phyloP scores from a whole-genome alignment of 1,140 invertebrate species.

The Chionoecetes opilio region DNA sequence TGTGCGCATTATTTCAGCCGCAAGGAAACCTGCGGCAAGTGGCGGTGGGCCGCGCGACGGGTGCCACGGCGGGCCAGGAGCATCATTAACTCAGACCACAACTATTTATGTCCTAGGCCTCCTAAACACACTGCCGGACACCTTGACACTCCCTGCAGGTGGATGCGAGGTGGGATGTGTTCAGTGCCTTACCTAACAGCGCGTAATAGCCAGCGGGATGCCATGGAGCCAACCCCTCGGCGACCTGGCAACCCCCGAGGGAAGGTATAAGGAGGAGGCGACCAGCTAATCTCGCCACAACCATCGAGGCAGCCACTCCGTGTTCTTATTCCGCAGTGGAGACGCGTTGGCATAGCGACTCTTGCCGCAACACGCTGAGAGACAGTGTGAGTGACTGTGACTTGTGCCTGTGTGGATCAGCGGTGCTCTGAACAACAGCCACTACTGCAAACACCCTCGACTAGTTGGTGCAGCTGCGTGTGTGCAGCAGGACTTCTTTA shows the following conservation, averaged over 20 bases:
- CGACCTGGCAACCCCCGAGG: constrained; percentile 36
- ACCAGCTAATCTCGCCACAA: constrained; percentile 14
- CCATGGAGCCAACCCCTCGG: background rate
- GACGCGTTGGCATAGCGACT: constrained; percentile 8
- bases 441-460: background rate
- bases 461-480: background rate
- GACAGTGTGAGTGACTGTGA: background rate
- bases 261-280: constrained; percentile 41
- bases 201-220: background rate
- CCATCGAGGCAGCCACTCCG: constrained; percentile 27
- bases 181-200: too few species aligned
- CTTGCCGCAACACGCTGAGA: background rate
- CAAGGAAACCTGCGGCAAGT: background rate
- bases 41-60: background rate
- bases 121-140: background rate
- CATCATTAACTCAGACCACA: background rate
- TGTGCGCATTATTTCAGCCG: background rate
- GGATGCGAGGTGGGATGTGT: background rate
- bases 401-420: background rate
- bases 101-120: background rate
- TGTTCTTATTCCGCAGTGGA: background rate
- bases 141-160: background rate
- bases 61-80: background rate
- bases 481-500: background rate
- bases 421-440: background rate